phyloP scores from a whole-genome alignment of 2,113 vertebrate genomes.

The Peucedramus taeniatus region DNA sequence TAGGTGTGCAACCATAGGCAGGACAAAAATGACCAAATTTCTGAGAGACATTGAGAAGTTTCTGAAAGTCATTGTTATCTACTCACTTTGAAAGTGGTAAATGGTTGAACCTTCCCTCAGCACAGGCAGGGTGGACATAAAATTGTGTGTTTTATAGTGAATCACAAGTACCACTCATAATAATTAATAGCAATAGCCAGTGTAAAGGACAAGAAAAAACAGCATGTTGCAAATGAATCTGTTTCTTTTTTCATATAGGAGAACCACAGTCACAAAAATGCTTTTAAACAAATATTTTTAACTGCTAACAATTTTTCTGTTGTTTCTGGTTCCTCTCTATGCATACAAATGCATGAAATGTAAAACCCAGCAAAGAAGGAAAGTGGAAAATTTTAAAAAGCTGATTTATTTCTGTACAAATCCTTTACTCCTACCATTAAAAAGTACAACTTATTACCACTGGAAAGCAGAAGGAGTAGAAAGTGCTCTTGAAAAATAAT shows the following conservation, averaged over 20 bases:
- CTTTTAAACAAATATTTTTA: neutral
- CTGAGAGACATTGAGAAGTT: neutral
- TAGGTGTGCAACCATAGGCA: neutral
- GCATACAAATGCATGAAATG: neutral
- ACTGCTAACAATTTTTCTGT: neutral
- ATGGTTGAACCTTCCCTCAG: neutral
- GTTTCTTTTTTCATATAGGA: neutral
- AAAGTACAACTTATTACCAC: constrained; percentile 35
- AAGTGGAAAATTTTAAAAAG: neutral
- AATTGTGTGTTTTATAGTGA: neutral
- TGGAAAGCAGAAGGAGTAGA: neutral
- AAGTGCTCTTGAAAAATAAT: constrained; percentile 42
- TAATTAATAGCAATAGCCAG: neutral
- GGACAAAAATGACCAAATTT: neutral
- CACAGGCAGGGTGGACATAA: neutral
- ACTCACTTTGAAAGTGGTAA: neutral
- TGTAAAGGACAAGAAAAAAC: neutral
- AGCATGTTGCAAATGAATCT: neutral
- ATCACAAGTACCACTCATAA: neutral
- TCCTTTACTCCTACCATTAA: constrained; percentile 22
- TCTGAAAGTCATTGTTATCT: neutral
- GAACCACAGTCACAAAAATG: neutral
- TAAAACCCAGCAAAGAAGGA: neutral
- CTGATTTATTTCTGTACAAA: constrained; percentile 37
- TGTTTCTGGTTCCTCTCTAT: neutral